A percentile compares a stretch with the other conserved stretches of the same genome.
Evolutionary conservation across 2,797 vertebrate species (phyloP).

Genomic region (Valencia hispanica): DNA sequence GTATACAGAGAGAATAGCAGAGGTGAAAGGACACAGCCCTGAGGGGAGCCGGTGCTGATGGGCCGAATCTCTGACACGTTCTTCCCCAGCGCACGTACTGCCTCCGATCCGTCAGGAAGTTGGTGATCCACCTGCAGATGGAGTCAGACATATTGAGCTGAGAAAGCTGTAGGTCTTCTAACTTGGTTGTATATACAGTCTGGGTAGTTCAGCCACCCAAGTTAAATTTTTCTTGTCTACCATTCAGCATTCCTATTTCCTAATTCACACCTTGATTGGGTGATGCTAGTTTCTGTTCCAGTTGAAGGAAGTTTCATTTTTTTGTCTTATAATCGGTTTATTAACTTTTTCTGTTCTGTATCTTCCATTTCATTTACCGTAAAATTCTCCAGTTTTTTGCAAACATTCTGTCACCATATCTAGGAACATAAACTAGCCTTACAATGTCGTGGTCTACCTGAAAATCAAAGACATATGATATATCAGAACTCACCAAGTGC

Average conservation of each 20-base stretch:
- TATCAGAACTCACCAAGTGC: background rate
- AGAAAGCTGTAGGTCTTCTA: background rate
- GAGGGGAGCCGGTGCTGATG: too few relatives aligned
- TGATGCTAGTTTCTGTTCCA: background rate
- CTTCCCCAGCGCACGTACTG: too few relatives aligned
- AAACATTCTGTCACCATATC: background rate
- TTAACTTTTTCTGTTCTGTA: background rate
- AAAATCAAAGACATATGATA: background rate
- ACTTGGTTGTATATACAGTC: background rate
- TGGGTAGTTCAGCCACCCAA: constrained; percentile 5
- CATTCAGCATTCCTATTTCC: background rate
- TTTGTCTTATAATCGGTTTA: background rate
- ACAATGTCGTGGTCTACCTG: background rate
- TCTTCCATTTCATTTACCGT: background rate
- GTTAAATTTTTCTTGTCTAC: constrained; percentile 1
- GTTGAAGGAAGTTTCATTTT: background rate
- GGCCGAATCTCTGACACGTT: too few relatives aligned
- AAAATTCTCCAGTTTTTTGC: background rate
- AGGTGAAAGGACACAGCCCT: too few relatives aligned
- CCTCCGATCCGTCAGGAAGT: too few relatives aligned
- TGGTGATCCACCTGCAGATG: too few relatives aligned
- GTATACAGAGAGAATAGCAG: too few relatives aligned
- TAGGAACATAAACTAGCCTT: background rate
- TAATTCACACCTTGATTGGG: background rate
- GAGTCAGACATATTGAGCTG: too few relatives aligned